Evolutionary conservation across 2,113 vertebrate genomes (phyloP).

Genomic region (Oncorhynchus nerka): DNA sequence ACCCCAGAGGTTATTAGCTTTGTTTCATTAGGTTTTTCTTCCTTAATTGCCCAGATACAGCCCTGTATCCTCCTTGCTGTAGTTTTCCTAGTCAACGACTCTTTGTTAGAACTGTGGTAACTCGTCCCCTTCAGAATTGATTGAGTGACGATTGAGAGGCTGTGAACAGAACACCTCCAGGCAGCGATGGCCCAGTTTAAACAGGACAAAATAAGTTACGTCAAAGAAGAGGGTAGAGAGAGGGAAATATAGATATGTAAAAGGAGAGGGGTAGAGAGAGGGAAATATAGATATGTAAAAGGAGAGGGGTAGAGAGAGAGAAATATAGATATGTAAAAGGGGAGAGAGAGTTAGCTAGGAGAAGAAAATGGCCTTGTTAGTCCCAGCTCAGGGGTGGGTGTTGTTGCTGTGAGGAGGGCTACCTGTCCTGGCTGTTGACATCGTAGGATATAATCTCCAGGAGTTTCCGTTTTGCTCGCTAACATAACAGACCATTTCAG

Average conservation of each 20-base stretch:
- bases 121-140: conserved; percentile 68
- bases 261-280: too few relatives aligned
- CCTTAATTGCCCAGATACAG: conserved; percentile 19
- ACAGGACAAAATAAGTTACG: conserved; percentile 65
- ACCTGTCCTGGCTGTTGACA: neutral
- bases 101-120: conserved; percentile 44
- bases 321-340: neutral
- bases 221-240: conserved; percentile 17
- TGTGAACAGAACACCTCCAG: conserved; percentile 64
- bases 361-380: neutral
- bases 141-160: conserved; percentile 56
- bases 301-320: conserved; percentile 30
- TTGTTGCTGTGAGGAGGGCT: neutral
- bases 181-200: conserved; percentile 64
- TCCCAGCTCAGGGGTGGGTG: neutral
- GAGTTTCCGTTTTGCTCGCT: neutral
- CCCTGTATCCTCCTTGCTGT: neutral
- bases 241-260: too few relatives aligned
- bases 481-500: neutral
- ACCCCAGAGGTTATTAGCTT: conserved; percentile 21
- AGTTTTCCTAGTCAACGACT: neutral
- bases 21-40: conserved; percentile 16
- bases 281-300: neutral
- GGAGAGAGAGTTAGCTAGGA: conserved; percentile 17
- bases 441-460: neutral